Base-by-base conservation (phyloP, 2,888 invertebrate genomes). In the Meghimatium bilineatum region DNA sequence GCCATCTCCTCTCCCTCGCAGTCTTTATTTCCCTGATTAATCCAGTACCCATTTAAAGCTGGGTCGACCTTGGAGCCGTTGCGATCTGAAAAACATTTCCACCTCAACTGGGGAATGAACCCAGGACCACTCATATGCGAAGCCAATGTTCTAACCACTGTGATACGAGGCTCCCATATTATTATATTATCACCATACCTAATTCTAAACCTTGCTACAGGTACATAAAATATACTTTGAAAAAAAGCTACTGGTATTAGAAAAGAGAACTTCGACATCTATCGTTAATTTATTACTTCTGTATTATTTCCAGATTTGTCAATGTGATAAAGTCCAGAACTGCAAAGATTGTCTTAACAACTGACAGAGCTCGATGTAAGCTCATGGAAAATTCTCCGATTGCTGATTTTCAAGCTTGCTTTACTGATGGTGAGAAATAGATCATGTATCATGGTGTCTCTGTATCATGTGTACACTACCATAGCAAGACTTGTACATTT, bases 261-360 rank as follows among this genome's bases (percentile, higher is more conserved):
- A 23, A 2, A 17, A 44, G 0, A 44, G 12, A 17, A 8, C 1
- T 44, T n/a, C n/a, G 17, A 26, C 3, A 17, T 20, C 72, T 20
- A 32, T 10, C n/a, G n/a, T n/a, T 29, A 69, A 36, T 29, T 0
- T n/a, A 56, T 63, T 1, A 29, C 17, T 34, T 66, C 32, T 8
- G 26, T 14, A 1, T n/a, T 56, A 1, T 34, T 29, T 52, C 10
- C 66, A 83, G 83, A 49, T 98, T 98, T 95, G 96, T 99, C 14
- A 96, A 96, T 89, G 94, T 98, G 86, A 97, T 98, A 0, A 96
- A 96, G 93, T 97, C 97, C 26, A 97, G 97, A 94, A 98, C 98
- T 14, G 97, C 98, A 0, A 99, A 98, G 95, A 95, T 99, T 32
- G 98, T 97, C 0, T 95, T 97, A 81, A 98, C 97, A 92, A 97